phyloP scores from a whole-genome alignment of 2,797 vertebrate genomes.

The Rhinophrynus dorsalis region DNA sequence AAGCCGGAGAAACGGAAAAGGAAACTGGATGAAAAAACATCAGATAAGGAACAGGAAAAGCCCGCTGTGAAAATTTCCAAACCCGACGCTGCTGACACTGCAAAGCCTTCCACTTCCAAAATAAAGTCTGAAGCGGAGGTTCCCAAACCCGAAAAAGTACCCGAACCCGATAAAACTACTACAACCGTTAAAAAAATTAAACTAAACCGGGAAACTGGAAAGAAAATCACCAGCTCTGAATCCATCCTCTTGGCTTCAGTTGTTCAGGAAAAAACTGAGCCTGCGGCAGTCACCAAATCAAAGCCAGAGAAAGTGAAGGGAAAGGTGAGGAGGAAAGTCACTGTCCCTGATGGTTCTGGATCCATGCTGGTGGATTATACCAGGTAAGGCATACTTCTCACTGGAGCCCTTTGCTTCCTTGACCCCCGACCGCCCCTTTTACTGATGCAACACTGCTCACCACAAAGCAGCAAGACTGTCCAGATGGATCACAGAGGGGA shows the following conservation, averaged over 20 bases:
- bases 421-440: no score
- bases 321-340: conserved; percentile 68
- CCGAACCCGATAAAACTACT: conserved; percentile 75
- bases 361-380: conserved; percentile 74
- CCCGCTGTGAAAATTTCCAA: conserved; percentile 65
- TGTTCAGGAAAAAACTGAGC: conserved; percentile 63
- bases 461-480: no score
- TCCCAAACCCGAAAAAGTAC: conserved; percentile 68
- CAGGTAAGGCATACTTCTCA: conserved; percentile 80
- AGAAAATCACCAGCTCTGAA: conserved; percentile 70
- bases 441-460: no score
- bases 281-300: conserved; percentile 60
- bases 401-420: no score
- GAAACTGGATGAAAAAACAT: conserved; percentile 72
- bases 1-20: conserved; percentile 78
- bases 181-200: conserved; percentile 88
- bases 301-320: conserved; percentile 72
- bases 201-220: conserved; percentile 87
- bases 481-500: no score
- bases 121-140: conserved; percentile 68
- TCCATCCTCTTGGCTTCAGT: conserved; percentile 64
- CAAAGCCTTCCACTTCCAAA: conserved; percentile 66
- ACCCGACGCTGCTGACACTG: conserved; percentile 61
- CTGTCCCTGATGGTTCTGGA: conserved; percentile 63
- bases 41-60: conserved; percentile 68